Evolutionary conservation across 1,140 invertebrate genomes (phyloP).

Genomic region (Hycleus phaleratus): DNA sequence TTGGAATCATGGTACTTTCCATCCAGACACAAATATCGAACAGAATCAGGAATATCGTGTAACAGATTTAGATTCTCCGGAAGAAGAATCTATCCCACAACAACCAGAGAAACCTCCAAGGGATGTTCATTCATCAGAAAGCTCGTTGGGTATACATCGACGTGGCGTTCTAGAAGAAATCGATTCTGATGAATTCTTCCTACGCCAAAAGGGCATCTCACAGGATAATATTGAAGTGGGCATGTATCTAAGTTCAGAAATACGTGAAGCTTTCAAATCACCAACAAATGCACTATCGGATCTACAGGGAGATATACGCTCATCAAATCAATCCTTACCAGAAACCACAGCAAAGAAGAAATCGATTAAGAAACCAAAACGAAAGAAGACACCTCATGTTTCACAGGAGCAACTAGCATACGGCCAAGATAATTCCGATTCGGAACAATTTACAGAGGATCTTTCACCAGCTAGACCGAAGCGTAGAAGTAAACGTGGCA

Average conservation of each 20-base stretch:
- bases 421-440: constrained; percentile 26
- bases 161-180: constrained; percentile 71
- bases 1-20: constrained; percentile 41
- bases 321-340: constrained; percentile 31
- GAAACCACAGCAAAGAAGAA: constrained; percentile 25
- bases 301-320: constrained; percentile 38
- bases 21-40: constrained; percentile 15
- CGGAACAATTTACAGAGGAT: constrained; percentile 29
- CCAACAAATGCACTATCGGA: constrained; percentile 55
- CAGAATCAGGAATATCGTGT: constrained; percentile 22
- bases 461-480: constrained; percentile 39
- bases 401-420: constrained; percentile 33
- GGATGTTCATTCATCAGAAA: constrained; percentile 22
- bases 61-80: constrained; percentile 20
- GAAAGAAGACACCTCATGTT: constrained; percentile 38
- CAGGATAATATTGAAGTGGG: constrained; percentile 72
- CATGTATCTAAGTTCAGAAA: constrained; percentile 66
- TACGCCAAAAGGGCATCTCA: constrained; percentile 69
- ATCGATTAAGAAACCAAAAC: constrained; percentile 39
- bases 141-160: constrained; percentile 29
- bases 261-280: constrained; percentile 65
- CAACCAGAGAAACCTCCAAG: not conserved
- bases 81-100: not conserved
- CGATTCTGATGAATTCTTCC: constrained; percentile 78
- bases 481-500: constrained; percentile 33